Percentiles rank a stretch among this genome's conserved stretches.
These are phyloP conservation scores for Eulimnadia texana DNA, from an alignment of 1,140 invertebrate species.

Conservation along the genomic window DNA sequence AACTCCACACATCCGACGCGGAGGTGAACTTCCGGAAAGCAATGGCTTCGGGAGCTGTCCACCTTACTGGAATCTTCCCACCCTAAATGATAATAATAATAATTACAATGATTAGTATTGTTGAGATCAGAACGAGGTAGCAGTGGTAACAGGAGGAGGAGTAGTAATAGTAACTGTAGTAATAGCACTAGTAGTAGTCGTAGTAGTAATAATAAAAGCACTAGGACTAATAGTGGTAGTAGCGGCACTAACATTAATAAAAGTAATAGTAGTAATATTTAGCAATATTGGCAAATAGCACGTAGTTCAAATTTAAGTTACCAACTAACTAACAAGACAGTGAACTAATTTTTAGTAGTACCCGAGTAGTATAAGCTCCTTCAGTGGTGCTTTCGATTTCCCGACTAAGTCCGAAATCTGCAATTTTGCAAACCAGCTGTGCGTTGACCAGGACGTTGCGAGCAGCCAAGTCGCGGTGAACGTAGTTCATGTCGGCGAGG, in stretches of 20 bases:
- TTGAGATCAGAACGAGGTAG: not conserved
- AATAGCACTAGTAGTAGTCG: no score
- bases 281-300: no score
- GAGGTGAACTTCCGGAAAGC: slow-evolving; percentile 96
- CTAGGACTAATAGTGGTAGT: no score
- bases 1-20: slow-evolving; percentile 96
- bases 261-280: no score
- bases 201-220: no score
- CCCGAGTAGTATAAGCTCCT: slow-evolving; percentile 94
- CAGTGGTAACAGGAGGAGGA: no score
- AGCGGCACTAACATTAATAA: no score
- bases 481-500: slow-evolving; percentile 93
- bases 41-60: slow-evolving; percentile 98
- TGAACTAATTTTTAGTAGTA: no score
- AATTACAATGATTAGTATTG: no score
- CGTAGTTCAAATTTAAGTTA: no score
- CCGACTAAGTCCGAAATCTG: slow-evolving; percentile 93
- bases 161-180: no score
- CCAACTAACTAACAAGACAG: no score
- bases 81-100: slow-evolving; percentile 51
- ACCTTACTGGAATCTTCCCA: slow-evolving; percentile 96
- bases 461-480: slow-evolving; percentile 78
- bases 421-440: slow-evolving; percentile 95
- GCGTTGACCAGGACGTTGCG: slow-evolving; percentile 93
- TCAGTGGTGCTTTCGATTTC: slow-evolving; percentile 96